Conservation (phyloP, 2,113 vertebrate species). For the Sorex araneus region DNA sequence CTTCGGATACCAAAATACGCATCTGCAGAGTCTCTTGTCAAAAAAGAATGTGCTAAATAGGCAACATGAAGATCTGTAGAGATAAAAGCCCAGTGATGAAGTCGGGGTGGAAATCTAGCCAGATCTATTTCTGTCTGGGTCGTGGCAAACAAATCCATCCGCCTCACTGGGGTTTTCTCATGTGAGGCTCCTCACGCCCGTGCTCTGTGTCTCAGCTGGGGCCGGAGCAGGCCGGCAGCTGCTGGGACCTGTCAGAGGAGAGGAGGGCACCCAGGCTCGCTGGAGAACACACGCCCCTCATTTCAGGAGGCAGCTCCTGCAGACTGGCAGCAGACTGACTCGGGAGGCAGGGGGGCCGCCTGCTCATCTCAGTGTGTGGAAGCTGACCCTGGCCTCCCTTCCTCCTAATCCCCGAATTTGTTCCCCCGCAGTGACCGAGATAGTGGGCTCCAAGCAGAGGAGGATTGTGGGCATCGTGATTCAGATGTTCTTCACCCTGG, state of each 20-base stretch:
- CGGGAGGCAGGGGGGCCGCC: rapidly evolving
- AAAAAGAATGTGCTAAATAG: neutral
- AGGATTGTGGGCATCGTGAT: slow-evolving; percentile 94
- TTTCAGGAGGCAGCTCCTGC: no score
- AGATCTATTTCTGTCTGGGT: no score
- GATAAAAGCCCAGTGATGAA: no score
- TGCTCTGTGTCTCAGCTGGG: no score
- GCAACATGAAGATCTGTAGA: neutral
- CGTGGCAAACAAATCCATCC: no score
- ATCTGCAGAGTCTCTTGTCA: neutral
- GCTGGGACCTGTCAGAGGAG: no score
- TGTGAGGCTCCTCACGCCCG: no score
- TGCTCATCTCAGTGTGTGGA: neutral
- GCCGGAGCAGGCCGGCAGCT: neutral
- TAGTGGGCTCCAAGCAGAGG: slow-evolving; percentile 95
- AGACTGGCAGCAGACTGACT: neutral
- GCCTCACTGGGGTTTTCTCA: no score
- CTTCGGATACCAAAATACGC: neutral
- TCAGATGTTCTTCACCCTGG: slow-evolving; percentile 97
- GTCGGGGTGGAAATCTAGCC: no score
- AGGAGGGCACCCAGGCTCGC: rapidly evolving
- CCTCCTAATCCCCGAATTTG: slow-evolving; percentile 78
- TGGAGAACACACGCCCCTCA: no score
- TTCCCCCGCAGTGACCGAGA: slow-evolving; percentile 93
- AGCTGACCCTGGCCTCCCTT: neutral